Percentiles rank a stretch among this genome's conserved stretches.
These are phyloP conservation scores for Aix galericulata DNA, from an alignment of 2,113 vertebrate genomes.

Conservation along the genomic window DNA sequence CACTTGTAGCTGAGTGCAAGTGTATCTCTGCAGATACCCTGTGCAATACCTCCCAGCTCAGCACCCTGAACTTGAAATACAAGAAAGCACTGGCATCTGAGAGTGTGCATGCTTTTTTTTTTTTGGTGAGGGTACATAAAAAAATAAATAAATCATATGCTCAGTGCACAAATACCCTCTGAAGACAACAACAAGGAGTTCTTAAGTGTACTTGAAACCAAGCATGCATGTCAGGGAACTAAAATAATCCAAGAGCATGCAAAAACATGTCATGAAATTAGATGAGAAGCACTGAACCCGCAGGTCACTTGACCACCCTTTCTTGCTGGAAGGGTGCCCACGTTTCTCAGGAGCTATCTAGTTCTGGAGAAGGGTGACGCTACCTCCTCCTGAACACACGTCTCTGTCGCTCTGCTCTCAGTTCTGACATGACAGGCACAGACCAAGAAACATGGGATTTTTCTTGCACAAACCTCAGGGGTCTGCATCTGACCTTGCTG, in stretches of 20 bases:
- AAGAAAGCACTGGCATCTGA: background rate
- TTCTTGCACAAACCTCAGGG: background rate
- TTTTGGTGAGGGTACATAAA: too few species aligned
- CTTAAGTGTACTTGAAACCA: background rate
- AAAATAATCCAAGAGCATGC: background rate
- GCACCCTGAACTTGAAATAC: background rate
- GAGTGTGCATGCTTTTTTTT: background rate
- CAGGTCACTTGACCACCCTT: background rate
- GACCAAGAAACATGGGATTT: background rate
- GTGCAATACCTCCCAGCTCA: background rate
- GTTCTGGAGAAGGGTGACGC: background rate
- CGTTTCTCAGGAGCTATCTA: background rate
- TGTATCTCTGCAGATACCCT: background rate
- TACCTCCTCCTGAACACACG: accelerated
- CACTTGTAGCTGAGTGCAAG: background rate
- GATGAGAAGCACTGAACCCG: background rate
- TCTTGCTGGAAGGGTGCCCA: background rate
- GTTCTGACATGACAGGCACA: background rate
- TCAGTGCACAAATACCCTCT: background rate
- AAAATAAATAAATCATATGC: background rate
- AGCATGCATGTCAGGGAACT: background rate
- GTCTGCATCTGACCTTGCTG: background rate
- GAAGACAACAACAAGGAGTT: background rate
- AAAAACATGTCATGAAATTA: background rate
- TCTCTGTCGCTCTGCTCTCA: background rate